Conservation (phyloP, 2,797 vertebrate genomes). For the Mastacembelus armatus region DNA sequence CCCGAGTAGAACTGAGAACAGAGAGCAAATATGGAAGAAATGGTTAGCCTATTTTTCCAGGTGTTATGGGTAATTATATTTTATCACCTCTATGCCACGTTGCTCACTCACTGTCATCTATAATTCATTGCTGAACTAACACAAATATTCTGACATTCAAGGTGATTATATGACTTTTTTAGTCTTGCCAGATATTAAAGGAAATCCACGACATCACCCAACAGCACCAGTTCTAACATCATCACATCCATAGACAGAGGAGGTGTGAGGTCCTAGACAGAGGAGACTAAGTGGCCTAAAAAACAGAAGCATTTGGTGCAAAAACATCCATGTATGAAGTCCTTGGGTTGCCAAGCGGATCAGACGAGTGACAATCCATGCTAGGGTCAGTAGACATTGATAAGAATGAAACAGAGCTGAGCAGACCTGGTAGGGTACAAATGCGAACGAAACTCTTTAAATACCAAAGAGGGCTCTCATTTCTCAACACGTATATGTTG, state of each 20-base stretch:
- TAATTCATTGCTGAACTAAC: conserved; percentile 27
- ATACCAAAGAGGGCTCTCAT: conserved; percentile 37
- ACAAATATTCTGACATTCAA: conserved; percentile 15
- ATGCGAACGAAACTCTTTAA: conserved; percentile 44
- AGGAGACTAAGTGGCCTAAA: conserved; percentile 19
- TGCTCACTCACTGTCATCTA: conserved; percentile 14
- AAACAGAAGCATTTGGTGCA: not conserved
- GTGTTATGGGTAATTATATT: conserved; percentile 23
- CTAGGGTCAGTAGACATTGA: conserved; percentile 49
- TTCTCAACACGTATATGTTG: conserved; percentile 10
- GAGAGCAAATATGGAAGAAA: conserved; percentile 48
- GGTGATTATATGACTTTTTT: conserved; percentile 20
- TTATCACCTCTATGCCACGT: conserved; percentile 7
- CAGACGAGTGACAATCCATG: conserved; percentile 51
- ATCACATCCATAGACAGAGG: conserved; percentile 11
- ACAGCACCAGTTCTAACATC: conserved; percentile 9
- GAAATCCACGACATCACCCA: conserved; percentile 17
- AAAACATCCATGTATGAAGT: conserved; percentile 42
- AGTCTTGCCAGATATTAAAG: conserved; percentile 22
- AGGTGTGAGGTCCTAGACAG: conserved; percentile 9
- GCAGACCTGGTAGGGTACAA: not conserved
- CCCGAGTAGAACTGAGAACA: conserved; percentile 95
- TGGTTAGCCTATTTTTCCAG: conserved; percentile 52
- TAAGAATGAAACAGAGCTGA: conserved; percentile 27
- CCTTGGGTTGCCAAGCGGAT: conserved; percentile 51